Evolutionary conservation across 1,140 invertebrate species (phyloP), one percentile per base, ranked within the genome.

Genomic region (Temnothorax curvispinosus): DNA sequence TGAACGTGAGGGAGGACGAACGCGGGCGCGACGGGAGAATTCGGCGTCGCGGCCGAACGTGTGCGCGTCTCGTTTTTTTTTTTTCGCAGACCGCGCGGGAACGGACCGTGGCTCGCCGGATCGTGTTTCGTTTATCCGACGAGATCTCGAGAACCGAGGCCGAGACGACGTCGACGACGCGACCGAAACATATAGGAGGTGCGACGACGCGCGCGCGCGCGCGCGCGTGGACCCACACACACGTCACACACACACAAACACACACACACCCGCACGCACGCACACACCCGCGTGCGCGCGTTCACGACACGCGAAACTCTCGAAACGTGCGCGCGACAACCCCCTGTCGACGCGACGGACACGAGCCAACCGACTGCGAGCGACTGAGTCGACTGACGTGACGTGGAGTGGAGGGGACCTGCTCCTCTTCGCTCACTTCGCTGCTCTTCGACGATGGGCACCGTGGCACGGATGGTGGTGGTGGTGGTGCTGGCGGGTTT

Each of bases 381-480:
- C 90, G 89, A 92, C 90, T 93, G 89, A 92, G 21, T 18, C 90
- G 89, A 91, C 90, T 92, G 89, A 91, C 85, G 82, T 85, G 27
- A 81, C 71, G 27, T 27, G 27, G 27, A 8, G 41, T 27, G 41
- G 65, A 69, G 91, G 90, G 90, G n/a, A 18, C 11, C 80, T 81
- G 74, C 13, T 80, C 72, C 52, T 87, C 60, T 47, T 78, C 41
- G 58, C 58, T 27, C 1, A 27, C 27, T 27, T 27, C 27, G 41
- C 27, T 50, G 75, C 44, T 81, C 50, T 18, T 58, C 78, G 47
- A 18, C 15, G 27, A 27, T 27, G 62, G 62, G 6, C 21, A 60
- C 56, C 8, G 27, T 32, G 58, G 58, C 32, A 32, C 2, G 8
- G 64, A 38, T 21, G 58, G 64, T 41, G 35, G 62, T 35, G 60